Conservation (phyloP, 2,888 invertebrate genomes). For the Myopa tessellatipennis region DNA sequence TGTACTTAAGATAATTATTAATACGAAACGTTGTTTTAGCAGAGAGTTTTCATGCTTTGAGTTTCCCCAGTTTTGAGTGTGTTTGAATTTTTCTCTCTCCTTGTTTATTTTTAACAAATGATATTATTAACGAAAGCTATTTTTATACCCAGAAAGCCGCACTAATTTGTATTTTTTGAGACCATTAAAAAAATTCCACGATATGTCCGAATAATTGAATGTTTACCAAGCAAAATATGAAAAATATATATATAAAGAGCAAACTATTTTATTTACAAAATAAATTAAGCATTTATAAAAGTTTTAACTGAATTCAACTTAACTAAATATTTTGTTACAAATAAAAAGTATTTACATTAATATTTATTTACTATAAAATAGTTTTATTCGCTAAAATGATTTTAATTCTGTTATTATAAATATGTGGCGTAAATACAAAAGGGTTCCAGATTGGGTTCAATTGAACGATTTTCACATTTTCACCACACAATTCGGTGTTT, state of each 20-base stretch:
- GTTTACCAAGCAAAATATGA: not conserved
- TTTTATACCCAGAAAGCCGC: slow-evolving; percentile 5
- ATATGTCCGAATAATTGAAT: slow-evolving; percentile 11
- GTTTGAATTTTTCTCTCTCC: no score
- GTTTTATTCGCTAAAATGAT: no score
- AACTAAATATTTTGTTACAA: not conserved
- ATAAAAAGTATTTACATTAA: no score
- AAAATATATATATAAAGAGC: not conserved
- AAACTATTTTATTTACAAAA: slow-evolving; percentile 17
- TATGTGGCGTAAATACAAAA: no score
- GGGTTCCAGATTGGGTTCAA: no score
- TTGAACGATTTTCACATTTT: no score
- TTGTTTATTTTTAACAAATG: not conserved
- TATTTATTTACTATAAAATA: no score
- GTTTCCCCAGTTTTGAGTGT: no score
- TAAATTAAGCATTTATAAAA: slow-evolving; percentile 2
- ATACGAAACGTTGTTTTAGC: not conserved
- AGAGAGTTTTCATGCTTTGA: no score
- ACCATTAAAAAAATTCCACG: not conserved
- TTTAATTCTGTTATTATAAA: no score
- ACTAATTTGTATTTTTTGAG: not conserved
- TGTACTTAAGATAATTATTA: not conserved
- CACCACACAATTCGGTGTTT: no score
- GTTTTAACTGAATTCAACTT: no score
- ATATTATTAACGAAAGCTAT: not conserved